A percentile compares a stretch with the other conserved stretches of the same genome.
Conservation (phyloP, 2,888 invertebrate species). For the Meganola albula region DNA sequence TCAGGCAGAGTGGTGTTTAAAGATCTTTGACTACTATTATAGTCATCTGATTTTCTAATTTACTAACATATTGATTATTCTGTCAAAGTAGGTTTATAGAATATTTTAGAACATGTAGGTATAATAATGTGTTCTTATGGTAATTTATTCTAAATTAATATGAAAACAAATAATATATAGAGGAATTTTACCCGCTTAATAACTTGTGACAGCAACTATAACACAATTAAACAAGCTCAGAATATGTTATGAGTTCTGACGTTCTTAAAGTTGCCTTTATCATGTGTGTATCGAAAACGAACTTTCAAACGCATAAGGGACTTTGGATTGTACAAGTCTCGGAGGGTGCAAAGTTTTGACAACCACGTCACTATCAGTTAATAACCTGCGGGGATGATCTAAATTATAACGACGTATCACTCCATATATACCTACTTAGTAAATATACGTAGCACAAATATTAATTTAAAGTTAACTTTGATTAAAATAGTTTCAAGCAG, state of each 20-base stretch:
- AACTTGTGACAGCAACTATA: conserved; percentile 14
- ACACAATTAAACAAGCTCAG: conserved; percentile 21
- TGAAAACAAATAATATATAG: not conserved
- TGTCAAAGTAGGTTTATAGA: no score
- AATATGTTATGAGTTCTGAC: conserved; percentile 23
- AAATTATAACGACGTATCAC: conserved; percentile 47
- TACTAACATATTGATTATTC: no score
- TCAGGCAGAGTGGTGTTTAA: no score
- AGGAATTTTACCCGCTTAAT: conserved; percentile 3
- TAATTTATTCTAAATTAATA: not conserved
- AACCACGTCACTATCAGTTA: conserved; percentile 71
- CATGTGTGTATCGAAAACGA: conserved; percentile 43
- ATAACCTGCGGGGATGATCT: conserved; percentile 53
- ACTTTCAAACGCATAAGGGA: conserved; percentile 68
- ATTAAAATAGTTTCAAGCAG: no score
- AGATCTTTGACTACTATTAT: no score
- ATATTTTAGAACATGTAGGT: no score
- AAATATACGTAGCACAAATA: conserved; percentile 25
- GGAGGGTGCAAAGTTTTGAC: conserved; percentile 59
- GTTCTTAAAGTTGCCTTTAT: conserved; percentile 44
- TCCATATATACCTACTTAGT: conserved; percentile 19
- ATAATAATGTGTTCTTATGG: no score
- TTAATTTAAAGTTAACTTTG: conserved; percentile 24
- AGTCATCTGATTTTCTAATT: no score
- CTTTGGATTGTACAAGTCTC: conserved; percentile 47